These are phyloP conservation scores for Corythaeola cristata DNA, from an alignment of 2,113 vertebrate species.

Conservation along the genomic window DNA sequence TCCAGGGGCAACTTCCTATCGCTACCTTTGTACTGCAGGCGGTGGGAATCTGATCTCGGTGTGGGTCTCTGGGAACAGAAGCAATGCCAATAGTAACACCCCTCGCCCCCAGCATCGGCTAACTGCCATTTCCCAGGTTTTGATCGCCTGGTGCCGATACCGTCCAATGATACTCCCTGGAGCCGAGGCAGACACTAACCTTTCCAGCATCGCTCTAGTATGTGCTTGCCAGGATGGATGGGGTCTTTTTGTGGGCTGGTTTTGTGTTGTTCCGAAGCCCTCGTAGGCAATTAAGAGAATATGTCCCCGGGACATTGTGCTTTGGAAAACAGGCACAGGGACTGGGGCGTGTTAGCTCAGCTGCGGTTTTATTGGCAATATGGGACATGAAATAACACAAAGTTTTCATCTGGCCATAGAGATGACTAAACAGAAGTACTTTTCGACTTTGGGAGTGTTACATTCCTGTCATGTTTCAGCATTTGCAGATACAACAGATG, in stretches of 20 bases:
- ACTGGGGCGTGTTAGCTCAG: slow-evolving; percentile 4
- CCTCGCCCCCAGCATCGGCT: not conserved
- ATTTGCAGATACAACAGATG: slow-evolving; percentile 17
- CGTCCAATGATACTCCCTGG: not conserved
- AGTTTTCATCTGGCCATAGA: slow-evolving; percentile 22
- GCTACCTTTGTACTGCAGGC: not conserved
- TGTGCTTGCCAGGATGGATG: not conserved
- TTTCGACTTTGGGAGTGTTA: not conserved
- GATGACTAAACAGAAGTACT: not conserved
- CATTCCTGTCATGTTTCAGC: not conserved
- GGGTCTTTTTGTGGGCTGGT: not conserved
- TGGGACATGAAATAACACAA: not conserved
- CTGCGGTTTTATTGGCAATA: slow-evolving; percentile 7
- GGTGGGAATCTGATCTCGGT: not conserved
- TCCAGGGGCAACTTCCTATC: not conserved
- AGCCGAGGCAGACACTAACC: not conserved
- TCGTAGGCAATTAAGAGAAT: not conserved
- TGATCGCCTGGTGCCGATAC: rapidly evolving
- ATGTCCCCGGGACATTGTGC: not conserved
- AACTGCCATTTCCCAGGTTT: not conserved
- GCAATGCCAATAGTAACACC: not conserved
- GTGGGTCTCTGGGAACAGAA: not conserved
- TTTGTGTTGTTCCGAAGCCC: not conserved
- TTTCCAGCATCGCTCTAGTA: not conserved
- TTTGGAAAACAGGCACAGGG: not conserved